Evolutionary conservation across 1,140 invertebrate genomes (phyloP).

Genomic region (Sitodiplosis mosellana): DNA sequence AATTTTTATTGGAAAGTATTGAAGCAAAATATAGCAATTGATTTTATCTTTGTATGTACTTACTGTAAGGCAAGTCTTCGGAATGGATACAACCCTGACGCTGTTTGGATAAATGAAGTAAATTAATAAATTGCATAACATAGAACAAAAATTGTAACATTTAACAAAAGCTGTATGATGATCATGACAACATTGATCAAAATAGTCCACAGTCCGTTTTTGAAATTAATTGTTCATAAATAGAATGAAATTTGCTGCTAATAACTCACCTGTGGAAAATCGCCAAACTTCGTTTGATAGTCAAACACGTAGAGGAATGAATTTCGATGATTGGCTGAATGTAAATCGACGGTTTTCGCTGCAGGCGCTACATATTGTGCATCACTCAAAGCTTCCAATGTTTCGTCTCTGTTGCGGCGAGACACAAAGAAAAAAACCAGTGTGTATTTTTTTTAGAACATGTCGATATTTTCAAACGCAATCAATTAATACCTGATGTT

Average conservation of each 20-base stretch:
- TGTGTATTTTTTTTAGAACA: background rate
- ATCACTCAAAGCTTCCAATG: conserved; percentile 82
- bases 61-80: conserved; percentile 71
- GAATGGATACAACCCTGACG: conserved; percentile 44
- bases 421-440: conserved; percentile 1
- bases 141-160: too few species aligned
- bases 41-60: too few species aligned
- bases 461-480: background rate
- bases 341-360: conserved; percentile 77
- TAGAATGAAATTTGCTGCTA: too few species aligned
- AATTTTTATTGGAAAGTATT: too few species aligned
- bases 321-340: conserved; percentile 62
- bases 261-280: conserved; percentile 79
- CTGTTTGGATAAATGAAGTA: conserved; percentile 52
- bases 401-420: conserved; percentile 57
- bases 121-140: conserved; percentile 79
- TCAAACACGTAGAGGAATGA: conserved; percentile 87
- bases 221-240: too few species aligned
- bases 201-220: too few species aligned
- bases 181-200: too few species aligned
- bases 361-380: conserved; percentile 84
- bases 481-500: conserved; percentile 45
- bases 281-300: conserved; percentile 82
- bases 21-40: too few species aligned
- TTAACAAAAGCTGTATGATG: too few species aligned